Evolutionary conservation across 23 tunicate species (phyloP), one percentile per base, ranked within the genome.

Genomic region (Trididemnum clinides): DNA sequence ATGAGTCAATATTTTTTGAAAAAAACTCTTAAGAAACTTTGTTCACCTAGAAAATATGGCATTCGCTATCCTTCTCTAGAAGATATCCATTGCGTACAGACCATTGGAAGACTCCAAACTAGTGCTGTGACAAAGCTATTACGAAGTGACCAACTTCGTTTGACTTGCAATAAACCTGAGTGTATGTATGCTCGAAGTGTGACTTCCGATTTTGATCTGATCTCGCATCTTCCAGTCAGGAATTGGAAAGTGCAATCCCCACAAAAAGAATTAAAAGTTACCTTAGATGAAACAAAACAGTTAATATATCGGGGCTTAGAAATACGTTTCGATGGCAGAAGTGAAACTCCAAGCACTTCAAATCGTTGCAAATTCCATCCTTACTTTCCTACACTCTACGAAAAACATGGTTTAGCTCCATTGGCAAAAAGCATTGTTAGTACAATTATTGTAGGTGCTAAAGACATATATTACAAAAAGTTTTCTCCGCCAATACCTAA

Each of bases 391-490:
- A 57, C 69, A 4, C 54, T 87, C 54, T 92, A 38, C 50, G 88
- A 87, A 39, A 32, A 87, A 29, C 64, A 64, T 6, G 88, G 51
- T 0, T n/a, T 86, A 0, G 0, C 29, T 6, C 97, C 97, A 0
- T 25, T 92, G 39, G 97, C 97, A 2, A 57, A 65, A 7, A 84
- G 85, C 2, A 37, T 92, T 10, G 91, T 92, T 0, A 77, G 87
- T 33, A 65, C 79, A 4, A 87, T 91, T 0, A 31, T 82, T 22
- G 26, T 35, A 3, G 91, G 82, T 64, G 97, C 87, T 0, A 66
- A 73, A 36, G 80, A 87, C 18, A 49, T 21, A 1, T 86, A 71
- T 50, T 38, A 33, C 34, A 66, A 33, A 34, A 78, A 32, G 0
- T 86, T 64, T 37, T 36, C 37, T 5, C 37, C 87, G 12, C 37